Base-by-base conservation (phyloP, 1,140 invertebrate genomes). In the Microplitis demolitor region DNA sequence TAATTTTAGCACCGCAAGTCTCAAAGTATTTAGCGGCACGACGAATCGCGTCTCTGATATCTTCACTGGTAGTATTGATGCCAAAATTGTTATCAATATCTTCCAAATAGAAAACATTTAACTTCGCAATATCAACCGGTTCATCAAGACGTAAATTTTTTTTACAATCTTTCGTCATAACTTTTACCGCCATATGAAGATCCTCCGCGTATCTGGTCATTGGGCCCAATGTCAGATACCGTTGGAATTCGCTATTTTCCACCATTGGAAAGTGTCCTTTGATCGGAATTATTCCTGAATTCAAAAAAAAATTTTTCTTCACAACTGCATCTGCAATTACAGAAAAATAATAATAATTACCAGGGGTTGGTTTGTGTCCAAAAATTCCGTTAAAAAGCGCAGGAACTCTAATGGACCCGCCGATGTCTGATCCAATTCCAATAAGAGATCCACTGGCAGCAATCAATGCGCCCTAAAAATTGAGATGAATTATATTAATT, bases 351-450 rank as follows among this genome's bases (percentile, higher is more conserved):
- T 9, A 34, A 62, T 34, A 16, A 34, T 62, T 79, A 91, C 93
- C 91, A 75, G 90, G 88, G 1, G 94, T 92, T 14, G 95, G 92
- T 80, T 96, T 97, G 82, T 96, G 94, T 33, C 95, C 95, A 81
- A 95, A 97, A 35, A 97, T 87, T 16, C 96, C 96, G 85, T 92
- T 95, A 80, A 94, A 96, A 50, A 93, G 89, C 8, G 93, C 90
- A 1, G 96, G 96, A 77, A 98, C 87, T 34, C 96, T 89, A 73
- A 98, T 94, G 11, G 95, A 97, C 8, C 96, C 92, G 9, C 91
- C 93, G 69, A 97, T 91, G 83, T 98, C 96, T 0, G 95, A 95
- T 6, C 95, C 95, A 39, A 98, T 85, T 37, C 96, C 95, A 61
- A 97, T 89, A 0, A 93, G 82, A 0, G 94, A 92, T 13, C 92